phyloP scores from a whole-genome alignment of 1,140 invertebrate species.

The Drosophila rhopaloa region DNA sequence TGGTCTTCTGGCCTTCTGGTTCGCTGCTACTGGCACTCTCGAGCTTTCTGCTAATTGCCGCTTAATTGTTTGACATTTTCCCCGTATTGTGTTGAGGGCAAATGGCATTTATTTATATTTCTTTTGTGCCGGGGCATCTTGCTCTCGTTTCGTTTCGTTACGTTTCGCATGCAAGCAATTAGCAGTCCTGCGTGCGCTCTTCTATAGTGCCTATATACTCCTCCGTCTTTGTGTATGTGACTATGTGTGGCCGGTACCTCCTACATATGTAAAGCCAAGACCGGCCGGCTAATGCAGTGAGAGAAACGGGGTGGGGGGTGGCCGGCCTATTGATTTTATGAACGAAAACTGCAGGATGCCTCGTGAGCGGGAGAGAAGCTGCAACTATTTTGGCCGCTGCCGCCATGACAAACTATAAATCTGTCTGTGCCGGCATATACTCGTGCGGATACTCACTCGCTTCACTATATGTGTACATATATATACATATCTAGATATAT shows the following conservation, averaged over 20 bases:
- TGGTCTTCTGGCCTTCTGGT: conserved; percentile 6
- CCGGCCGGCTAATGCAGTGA: conserved; percentile 60
- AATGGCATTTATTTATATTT: conserved; percentile 63
- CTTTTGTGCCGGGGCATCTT: conserved; percentile 34
- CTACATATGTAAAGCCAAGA: conserved; percentile 46
- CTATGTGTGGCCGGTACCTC: conserved; percentile 9
- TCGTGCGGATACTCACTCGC: conserved; percentile 24
- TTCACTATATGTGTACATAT: not conserved
- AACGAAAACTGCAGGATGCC: conserved; percentile 53
- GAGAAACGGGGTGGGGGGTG: not conserved
- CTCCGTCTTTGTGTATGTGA: not conserved
- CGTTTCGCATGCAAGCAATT: conserved; percentile 38
- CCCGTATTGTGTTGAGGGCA: conserved; percentile 41
- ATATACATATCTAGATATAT: not conserved
- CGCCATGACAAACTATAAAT: conserved; percentile 80
- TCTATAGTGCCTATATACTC: conserved; percentile 1
- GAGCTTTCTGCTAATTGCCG: conserved; percentile 69
- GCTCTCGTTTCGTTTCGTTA: conserved; percentile 19
- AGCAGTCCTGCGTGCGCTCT: conserved; percentile 26
- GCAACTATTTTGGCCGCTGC: conserved; percentile 69
- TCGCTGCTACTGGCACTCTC: conserved; percentile 26
- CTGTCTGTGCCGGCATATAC: conserved; percentile 72
- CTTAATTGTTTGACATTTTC: conserved; percentile 79
- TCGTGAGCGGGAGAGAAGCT: conserved; percentile 31
- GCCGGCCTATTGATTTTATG: conserved; percentile 76